Evolutionary conservation across 2,113 vertebrate genomes (phyloP).

Genomic region (Otolemur garnettii): DNA sequence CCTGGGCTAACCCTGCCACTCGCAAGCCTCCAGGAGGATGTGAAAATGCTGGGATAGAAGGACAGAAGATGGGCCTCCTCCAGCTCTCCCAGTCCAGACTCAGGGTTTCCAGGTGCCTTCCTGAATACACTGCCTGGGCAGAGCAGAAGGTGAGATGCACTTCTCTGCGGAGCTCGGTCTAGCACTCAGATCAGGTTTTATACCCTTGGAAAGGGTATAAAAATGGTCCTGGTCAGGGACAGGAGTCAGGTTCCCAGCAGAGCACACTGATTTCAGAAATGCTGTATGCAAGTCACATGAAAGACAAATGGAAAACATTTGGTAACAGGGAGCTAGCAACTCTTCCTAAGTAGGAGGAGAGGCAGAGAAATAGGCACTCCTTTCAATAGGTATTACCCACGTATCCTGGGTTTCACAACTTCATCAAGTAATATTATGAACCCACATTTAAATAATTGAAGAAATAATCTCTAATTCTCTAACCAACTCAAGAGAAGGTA

Average conservation of each 20-base stretch:
- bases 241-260: neutral
- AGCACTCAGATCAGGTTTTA: neutral
- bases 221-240: neutral
- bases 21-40: neutral
- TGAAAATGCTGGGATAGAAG: neutral
- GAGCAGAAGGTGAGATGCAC: neutral
- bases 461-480: neutral
- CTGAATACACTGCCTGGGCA: neutral
- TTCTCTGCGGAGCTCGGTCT: too few species aligned
- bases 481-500: neutral
- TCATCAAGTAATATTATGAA: slow-evolving; percentile 10
- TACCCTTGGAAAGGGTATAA: neutral
- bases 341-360: neutral
- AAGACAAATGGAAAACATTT: neutral
- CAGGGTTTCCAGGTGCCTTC: neutral
- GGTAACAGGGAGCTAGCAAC: neutral
- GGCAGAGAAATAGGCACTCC: neutral
- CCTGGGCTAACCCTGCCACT: neutral
- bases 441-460: neutral
- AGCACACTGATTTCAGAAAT: neutral
- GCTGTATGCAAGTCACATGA: neutral
- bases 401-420: neutral
- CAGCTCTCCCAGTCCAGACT: neutral
- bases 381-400: neutral
- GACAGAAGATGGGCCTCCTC: neutral